Base-by-base conservation (phyloP, 2,797 vertebrate genomes). In the Anabacerthia variegaticeps region DNA sequence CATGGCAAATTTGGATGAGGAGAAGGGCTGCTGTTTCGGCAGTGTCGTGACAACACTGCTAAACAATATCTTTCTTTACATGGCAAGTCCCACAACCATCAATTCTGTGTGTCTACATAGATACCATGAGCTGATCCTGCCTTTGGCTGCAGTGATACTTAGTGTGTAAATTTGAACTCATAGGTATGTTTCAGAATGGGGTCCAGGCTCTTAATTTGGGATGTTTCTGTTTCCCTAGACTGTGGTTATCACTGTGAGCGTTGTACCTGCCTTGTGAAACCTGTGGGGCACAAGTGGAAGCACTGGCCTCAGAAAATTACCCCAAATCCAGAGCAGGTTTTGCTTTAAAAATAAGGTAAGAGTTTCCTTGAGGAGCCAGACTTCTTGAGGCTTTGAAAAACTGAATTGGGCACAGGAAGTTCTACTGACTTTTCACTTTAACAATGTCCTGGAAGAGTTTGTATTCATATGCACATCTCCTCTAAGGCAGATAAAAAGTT, bases 211-310 rank as follows among this genome's bases (percentile, higher is more conserved):
- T 67, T 44, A 26, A 14, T 54, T 10, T 34, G 41, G 27, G 27
- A 46, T 55, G 16, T 28, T 92, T 73, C 39, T 77, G 10, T 34
- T 28, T 14, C 23, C 26, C 41, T 34, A 14, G 22, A 14, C 7
- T 13, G 27, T 22, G 7, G 6, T 73, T 76, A 24, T 76, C 59
- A 62, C 13, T 2, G 0, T 7, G 2, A 39, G 9, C 10, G 1
- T 20, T 37, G 17, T 12, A 74, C 4, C 30, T 55, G 41, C 17
- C 30, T 49, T 16, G 20, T 39, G 62, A 74, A 89, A 66, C 4
- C 12, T 4, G 2, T 24, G 14, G 30, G 11, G 24, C 44, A 27
- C 1, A 2, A 30, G 17, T 24, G 16, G 46, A 49, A 85, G 6
- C 28, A 59, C 1, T 2, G 6, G 7, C 15, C 27, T 68, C 59